Conservation (phyloP, 1,140 invertebrate genomes). For the Pseudomyrmex pallidus region DNA sequence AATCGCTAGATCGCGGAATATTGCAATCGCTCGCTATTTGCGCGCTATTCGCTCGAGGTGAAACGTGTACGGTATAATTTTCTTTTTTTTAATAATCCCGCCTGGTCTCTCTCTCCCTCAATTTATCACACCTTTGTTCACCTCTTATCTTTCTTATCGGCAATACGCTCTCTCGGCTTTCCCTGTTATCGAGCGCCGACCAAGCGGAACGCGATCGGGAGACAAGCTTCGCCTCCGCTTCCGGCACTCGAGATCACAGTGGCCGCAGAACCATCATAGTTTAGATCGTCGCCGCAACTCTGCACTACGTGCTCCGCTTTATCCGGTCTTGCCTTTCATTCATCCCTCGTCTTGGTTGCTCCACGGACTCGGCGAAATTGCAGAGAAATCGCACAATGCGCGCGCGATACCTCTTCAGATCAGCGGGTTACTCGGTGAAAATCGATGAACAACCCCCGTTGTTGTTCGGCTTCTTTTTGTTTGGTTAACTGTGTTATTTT, state of each 20-base stretch:
- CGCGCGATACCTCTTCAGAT: no score
- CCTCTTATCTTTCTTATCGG: conserved; percentile 14
- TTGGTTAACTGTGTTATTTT: no score
- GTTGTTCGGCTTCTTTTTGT: no score
- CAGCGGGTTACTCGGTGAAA: no score
- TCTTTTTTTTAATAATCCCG: conserved; percentile 22
- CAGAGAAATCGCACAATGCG: no score
- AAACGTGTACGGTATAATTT: neutral
- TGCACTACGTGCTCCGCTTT: no score
- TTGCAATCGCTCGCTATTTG: neutral
- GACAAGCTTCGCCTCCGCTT: conserved; percentile 27
- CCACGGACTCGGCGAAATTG: neutral
- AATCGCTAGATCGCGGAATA: neutral
- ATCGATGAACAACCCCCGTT: no score
- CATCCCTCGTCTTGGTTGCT: no score
- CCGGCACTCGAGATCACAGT: conserved; percentile 24
- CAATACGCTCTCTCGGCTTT: neutral
- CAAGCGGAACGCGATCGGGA: conserved; percentile 18
- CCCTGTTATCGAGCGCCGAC: conserved; percentile 36
- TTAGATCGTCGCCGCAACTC: conserved; percentile 33
- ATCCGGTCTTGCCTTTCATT: no score
- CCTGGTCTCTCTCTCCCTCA: neutral
- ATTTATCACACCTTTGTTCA: conserved; percentile 34
- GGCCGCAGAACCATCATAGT: conserved; percentile 34
- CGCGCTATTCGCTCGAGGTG: neutral